Conservation (phyloP, 2,113 vertebrate species). For the Strix aluco region DNA sequence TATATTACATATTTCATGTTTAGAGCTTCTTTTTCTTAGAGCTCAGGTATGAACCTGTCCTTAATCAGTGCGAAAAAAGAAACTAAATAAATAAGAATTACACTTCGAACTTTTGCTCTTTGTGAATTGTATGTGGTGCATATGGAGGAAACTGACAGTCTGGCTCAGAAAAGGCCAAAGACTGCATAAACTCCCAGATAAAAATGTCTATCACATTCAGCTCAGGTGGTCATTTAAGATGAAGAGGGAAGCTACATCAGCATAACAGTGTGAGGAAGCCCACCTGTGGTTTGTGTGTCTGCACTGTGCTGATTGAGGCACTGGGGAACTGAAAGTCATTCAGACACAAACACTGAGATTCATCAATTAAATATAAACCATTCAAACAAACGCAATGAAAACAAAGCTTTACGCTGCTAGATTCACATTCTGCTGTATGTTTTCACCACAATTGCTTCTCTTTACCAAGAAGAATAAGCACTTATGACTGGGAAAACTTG, state of each 20-base stretch:
- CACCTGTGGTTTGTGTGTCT: slow-evolving; percentile 13
- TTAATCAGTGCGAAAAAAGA: neutral
- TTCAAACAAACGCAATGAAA: neutral
- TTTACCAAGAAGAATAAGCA: neutral
- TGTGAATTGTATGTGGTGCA: neutral
- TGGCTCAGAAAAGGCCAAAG: slow-evolving; percentile 58
- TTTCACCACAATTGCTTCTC: neutral
- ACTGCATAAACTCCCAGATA: slow-evolving; percentile 26
- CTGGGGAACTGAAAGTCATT: slow-evolving; percentile 4
- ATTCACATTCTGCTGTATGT: neutral
- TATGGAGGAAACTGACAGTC: neutral
- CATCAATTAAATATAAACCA: slow-evolving; percentile 49
- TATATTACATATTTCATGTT: neutral
- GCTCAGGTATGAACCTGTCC: neutral
- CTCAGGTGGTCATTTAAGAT: slow-evolving; percentile 61
- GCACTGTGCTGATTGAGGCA: slow-evolving; percentile 31
- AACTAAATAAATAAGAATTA: neutral
- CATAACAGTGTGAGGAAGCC: slow-evolving; percentile 26
- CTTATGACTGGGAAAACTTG: neutral
- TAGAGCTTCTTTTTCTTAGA: neutral
- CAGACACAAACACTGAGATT: neutral
- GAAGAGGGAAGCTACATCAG: slow-evolving; percentile 41
- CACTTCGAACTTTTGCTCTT: slow-evolving; percentile 11
- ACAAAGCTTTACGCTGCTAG: neutral
- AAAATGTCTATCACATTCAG: slow-evolving; percentile 38